These are phyloP conservation scores for Cydia splendana DNA, from an alignment of 1,140 invertebrate genomes.

Conservation along the genomic window DNA sequence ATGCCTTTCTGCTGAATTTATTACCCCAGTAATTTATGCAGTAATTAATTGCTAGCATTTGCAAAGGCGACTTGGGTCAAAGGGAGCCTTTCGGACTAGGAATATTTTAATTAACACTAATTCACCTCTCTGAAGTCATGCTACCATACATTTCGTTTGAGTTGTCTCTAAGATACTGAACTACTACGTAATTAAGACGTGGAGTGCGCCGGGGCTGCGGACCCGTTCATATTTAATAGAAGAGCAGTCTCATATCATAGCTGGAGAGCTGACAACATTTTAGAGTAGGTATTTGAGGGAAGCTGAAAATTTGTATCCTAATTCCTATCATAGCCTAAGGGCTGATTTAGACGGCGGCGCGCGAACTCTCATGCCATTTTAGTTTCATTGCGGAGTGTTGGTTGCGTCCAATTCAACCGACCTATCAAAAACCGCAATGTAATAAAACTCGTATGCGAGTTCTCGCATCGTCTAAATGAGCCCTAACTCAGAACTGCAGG, in stretches of 20 bases:
- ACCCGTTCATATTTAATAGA: background rate
- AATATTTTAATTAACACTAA: conserved; percentile 13
- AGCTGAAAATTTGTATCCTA: too few species aligned
- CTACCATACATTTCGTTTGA: conserved; percentile 13
- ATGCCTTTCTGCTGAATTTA: conserved; percentile 16
- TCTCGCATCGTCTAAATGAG: too few species aligned
- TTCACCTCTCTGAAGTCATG: conserved; percentile 7
- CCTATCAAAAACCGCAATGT: too few species aligned
- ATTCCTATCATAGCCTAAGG: too few species aligned
- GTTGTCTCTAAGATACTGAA: background rate
- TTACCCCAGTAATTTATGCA: conserved; percentile 17
- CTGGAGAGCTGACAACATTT: too few species aligned
- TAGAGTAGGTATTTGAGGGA: too few species aligned
- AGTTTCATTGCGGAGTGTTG: too few species aligned
- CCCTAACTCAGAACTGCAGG: too few species aligned
- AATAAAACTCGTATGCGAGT: too few species aligned
- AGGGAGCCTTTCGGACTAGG: conserved; percentile 7
- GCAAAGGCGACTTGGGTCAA: conserved; percentile 18
- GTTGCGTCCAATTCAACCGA: too few species aligned
- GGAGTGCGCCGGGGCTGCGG: background rate
- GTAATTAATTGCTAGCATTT: conserved; percentile 19
- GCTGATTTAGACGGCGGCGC: too few species aligned
- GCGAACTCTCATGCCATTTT: too few species aligned
- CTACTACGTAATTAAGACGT: conserved; percentile 12
- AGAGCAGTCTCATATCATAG: background rate